These are phyloP conservation scores for Drosophila simulans DNA, from an alignment of 1,140 invertebrate genomes.

Conservation along the genomic window DNA sequence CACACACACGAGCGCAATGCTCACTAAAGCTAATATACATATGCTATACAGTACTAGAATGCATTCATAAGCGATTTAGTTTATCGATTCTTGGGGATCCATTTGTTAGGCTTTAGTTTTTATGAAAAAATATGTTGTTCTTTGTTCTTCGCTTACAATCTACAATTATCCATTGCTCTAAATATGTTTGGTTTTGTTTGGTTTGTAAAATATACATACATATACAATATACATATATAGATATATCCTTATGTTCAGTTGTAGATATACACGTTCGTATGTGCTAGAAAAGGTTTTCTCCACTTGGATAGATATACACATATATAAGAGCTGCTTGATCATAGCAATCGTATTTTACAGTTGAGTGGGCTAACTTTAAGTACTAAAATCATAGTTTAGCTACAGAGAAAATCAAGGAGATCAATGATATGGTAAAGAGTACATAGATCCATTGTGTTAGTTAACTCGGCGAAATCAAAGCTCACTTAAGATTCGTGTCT, in stretches of 20 bases:
- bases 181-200: conserved; percentile 52
- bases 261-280: conserved; percentile 57
- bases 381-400: conserved; percentile 37
- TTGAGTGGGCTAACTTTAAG: conserved; percentile 2
- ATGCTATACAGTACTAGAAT: conserved; percentile 66
- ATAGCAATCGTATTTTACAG: conserved; percentile 46
- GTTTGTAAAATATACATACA: conserved; percentile 82
- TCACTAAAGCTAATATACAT: conserved; percentile 41
- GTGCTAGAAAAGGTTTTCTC: conserved; percentile 65
- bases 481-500: conserved; percentile 39
- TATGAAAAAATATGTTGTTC: conserved; percentile 76
- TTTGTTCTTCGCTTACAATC: conserved; percentile 63
- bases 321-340: conserved; percentile 32
- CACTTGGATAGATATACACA: conserved; percentile 33
- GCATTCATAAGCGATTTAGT: conserved; percentile 49
- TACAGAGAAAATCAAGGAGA: conserved; percentile 64
- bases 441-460: conserved; percentile 49
- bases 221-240: conserved; percentile 75
- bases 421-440: conserved; percentile 78
- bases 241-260: conserved; percentile 72
- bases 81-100: conserved; percentile 37
- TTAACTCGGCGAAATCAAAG: conserved; percentile 47
- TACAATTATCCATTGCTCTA: conserved; percentile 64
- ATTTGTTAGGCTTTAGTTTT: conserved; percentile 45
- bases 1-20: conserved; percentile 41